These are phyloP conservation scores for Plodia interpunctella DNA, from an alignment of 1,140 invertebrate genomes.

Conservation along the genomic window DNA sequence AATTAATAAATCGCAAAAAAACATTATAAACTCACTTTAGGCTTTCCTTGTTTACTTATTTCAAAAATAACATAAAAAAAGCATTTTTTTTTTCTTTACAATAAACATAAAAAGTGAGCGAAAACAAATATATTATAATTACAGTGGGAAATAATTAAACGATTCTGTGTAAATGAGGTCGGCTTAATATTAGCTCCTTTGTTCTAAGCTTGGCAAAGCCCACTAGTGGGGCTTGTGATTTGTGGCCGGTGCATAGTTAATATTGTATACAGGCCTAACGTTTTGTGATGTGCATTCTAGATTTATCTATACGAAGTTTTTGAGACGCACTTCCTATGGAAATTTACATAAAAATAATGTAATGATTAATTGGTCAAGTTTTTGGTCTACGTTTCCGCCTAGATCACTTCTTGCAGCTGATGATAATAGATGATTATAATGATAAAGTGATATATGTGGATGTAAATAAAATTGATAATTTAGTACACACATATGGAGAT, in stretches of 20 bases:
- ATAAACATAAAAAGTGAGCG: too few species aligned
- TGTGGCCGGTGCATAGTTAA: neutral
- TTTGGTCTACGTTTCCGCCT: too few species aligned
- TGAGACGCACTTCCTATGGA: neutral
- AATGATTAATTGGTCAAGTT: too few species aligned
- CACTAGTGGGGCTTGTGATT: neutral
- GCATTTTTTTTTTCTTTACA: too few species aligned
- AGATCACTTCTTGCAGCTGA: too few species aligned
- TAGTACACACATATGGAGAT: too few species aligned
- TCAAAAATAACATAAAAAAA: too few species aligned
- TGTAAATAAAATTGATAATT: too few species aligned
- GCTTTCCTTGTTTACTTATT: too few species aligned
- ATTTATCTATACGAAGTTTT: neutral
- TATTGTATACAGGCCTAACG: neutral
- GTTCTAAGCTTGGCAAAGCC: slow-evolving; percentile 18
- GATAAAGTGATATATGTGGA: too few species aligned
- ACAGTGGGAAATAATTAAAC: neutral
- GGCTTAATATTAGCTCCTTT: slow-evolving; percentile 29
- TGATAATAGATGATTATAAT: too few species aligned
- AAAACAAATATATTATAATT: too few species aligned
- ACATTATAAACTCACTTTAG: neutral
- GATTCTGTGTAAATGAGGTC: slow-evolving; percentile 19
- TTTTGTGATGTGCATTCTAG: neutral
- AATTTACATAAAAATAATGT: neutral
- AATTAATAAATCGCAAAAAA: neutral